Base-by-base conservation (phyloP, 2,797 vertebrate species). In the Peromyscus aztecus region DNA sequence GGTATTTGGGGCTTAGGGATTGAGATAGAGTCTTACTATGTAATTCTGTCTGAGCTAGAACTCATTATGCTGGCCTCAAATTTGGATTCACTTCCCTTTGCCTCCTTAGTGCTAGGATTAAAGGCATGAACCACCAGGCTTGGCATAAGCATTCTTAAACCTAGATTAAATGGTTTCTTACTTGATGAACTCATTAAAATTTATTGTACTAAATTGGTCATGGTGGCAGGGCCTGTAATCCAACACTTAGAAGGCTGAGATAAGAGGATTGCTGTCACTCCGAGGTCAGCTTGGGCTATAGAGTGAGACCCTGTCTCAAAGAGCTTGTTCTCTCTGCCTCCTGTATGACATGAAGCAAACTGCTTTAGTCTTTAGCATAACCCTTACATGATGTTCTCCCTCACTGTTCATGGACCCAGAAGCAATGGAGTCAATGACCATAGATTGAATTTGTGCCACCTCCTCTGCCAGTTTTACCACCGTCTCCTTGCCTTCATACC, bases 161-260 rank as follows among this genome's bases (percentile, higher is more conserved):
- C 89, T 52, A 93, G 49, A 91, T 93, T 91, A 27, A 59, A 61
- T 95, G 21, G 3, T 73, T 81, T 78, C 16, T 95, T 93, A 63
- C 57, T 43, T 73, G 14, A 78, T 93, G 87, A 93, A 77, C 29
- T 84, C 76, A 94, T 0, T 95, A 69, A 78, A 75, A 61, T 63
- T 83, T 37, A 63, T 49, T 55, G 23, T 59, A 37, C 80, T 90
- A 71, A 73, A 21, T 52, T 55, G 14, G 14, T 55, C 23, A 19
- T 37, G 34, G 14, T 87, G 34, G 34, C 4, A 29, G 55, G 34
- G 49, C 34, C 85, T 87, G 9, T 87, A 55, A 71, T 40, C 49
- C 14, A 71, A 31, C 31, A 17, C 84, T 52, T 69, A 19, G 63
- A 40, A 85, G 63, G 23, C 14, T 17, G 81, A 61, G 24, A 21